Percentiles rank a stretch among this genome's conserved stretches.
Conservation (phyloP, 2,888 invertebrate species). For the Chrysomela aeneicollis region DNA sequence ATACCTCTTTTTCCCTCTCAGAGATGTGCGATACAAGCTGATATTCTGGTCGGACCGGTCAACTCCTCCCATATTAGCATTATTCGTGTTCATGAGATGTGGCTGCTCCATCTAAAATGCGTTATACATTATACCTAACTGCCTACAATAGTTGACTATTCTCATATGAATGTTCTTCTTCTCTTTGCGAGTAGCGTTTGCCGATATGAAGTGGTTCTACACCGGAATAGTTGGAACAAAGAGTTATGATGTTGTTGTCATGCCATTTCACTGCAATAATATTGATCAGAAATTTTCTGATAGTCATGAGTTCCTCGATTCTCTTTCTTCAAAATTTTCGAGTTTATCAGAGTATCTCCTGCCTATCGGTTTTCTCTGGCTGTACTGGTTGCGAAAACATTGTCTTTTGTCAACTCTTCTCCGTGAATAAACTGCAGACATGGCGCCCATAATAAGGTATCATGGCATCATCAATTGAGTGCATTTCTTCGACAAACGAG, state of each 20-base stretch:
- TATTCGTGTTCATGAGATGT: conserved; percentile 38
- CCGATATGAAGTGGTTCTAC: conserved; percentile 8
- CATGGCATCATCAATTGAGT: conserved; percentile 39
- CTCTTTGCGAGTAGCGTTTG: conserved; percentile 10
- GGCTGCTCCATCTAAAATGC: conserved; percentile 33
- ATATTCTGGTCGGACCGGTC: conserved; percentile 47
- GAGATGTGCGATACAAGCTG: conserved; percentile 37
- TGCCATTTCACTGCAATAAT: conserved; percentile 32
- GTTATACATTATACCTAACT: conserved; percentile 8
- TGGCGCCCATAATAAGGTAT: conserved; percentile 51
- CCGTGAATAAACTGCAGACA: too few species aligned
- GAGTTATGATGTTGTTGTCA: conserved; percentile 40
- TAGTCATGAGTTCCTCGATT: conserved; percentile 30
- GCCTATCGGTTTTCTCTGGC: conserved; percentile 28
- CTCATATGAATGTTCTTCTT: not conserved
- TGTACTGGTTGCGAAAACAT: conserved; percentile 32
- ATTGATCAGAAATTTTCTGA: conserved; percentile 7
- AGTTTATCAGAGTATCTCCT: conserved; percentile 12
- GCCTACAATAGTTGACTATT: not conserved
- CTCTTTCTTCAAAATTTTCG: conserved; percentile 28
- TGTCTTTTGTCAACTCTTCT: too few species aligned
- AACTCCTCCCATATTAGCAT: conserved; percentile 46
- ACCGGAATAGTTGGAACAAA: conserved; percentile 13
- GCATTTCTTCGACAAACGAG: conserved; percentile 38
- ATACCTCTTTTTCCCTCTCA: conserved; percentile 15